These are phyloP conservation scores for Tenrec ecaudatus DNA, from an alignment of 2,113 vertebrate species.

Conservation along the genomic window DNA sequence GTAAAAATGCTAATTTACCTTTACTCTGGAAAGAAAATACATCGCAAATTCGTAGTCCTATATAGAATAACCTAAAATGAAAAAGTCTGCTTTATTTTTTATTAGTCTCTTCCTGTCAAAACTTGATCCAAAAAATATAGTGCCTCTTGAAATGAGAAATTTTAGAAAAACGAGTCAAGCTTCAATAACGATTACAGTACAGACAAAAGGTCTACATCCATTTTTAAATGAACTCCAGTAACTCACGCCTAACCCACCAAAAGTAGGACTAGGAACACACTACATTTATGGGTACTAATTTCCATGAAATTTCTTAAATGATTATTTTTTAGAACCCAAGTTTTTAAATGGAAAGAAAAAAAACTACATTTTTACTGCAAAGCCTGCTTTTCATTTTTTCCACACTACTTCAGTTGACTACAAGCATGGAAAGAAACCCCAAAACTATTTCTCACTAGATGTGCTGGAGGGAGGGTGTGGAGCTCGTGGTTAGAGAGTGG, in stretches of 20 bases:
- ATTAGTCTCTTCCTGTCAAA: background rate
- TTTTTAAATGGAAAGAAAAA: conserved; percentile 60
- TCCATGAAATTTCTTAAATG: conserved; percentile 57
- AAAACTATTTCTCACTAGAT: conserved; percentile 76
- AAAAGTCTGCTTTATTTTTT: background rate
- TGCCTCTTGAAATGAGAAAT: background rate
- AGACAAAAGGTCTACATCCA: background rate
- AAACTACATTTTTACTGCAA: conserved; percentile 59
- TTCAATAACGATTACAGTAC: background rate
- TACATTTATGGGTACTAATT: conserved; percentile 36
- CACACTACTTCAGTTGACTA: conserved; percentile 61
- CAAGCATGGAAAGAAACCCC: conserved; percentile 61
- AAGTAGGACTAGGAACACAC: conserved; percentile 10
- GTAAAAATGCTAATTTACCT: conserved; percentile 60
- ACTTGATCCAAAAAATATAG: background rate
- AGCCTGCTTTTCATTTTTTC: conserved; percentile 75
- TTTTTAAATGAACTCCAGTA: background rate
- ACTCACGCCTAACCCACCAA: background rate
- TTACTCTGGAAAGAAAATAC: conserved; percentile 40
- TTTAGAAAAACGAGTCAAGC: conserved; percentile 44
- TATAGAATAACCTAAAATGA: conserved; percentile 6
- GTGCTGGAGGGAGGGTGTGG: conserved; percentile 74
- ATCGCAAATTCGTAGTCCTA: background rate
- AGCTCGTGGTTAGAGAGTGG: conserved; percentile 66
- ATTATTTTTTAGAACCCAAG: conserved; percentile 7